Evolutionary conservation across 1,140 invertebrate species (phyloP), one percentile per base, ranked within the genome.

Genomic region (Brachionus manjavacas): DNA sequence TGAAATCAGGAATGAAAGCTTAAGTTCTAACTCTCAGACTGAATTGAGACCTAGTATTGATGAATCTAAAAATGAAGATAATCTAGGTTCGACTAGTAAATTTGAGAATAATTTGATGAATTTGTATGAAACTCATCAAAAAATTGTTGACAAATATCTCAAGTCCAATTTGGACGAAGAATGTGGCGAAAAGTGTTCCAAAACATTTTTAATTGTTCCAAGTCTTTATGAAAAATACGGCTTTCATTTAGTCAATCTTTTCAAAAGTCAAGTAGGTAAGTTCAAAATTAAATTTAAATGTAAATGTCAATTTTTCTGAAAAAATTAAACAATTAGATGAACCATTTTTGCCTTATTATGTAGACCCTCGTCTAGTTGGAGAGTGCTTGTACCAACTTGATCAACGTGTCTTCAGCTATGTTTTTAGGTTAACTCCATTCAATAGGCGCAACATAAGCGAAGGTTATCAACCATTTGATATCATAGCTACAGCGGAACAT

Each of bases 211-310:
- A 7, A 41, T 74, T 14, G 12, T 74, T 41, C 70, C 70, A 8
- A 74, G 31, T 74, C 70, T 74, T 39, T 74, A 41, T 23, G 70
- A 74, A 23, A 74, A 74, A 11, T 41, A 74, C 43, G 70, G 70
- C 3, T 11, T 2, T 74, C 11, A 74, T 16, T 74, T 74, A 3
- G 16, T 74, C 0, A 74, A 43, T 16, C 39, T 74, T n/a, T 74
- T 74, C 16, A 41, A 41, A 11, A 74, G 20, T 43, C 14, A 74
- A 41, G 11, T 74, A 74, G 39, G 70, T 74, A 68, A 23, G 25
- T 35, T 35, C 31, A 35, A 28, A 70, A 31, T 12, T 31, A 11
- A 11, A 14, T 70, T 11, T 2, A 23, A 28, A 70, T 9, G 7
- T 2, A 23, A 28, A 70, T 9, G 7, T 39, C 3, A 70, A 35